Conservation (phyloP, 2,113 vertebrate genomes). For the Felis catus region DNA sequence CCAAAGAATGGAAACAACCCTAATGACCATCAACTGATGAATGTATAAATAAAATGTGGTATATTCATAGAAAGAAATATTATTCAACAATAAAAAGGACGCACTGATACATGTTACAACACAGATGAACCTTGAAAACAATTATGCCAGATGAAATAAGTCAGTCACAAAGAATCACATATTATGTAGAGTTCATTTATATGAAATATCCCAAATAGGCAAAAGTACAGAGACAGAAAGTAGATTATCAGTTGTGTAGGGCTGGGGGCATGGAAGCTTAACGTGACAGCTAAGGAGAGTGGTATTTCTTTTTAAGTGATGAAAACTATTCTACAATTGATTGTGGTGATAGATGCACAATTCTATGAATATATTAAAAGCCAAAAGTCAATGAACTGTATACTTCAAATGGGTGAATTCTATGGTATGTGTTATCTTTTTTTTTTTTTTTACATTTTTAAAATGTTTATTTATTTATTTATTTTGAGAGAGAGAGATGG, state of each 20-base stretch:
- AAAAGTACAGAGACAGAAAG: not conserved
- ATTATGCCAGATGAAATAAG: not conserved
- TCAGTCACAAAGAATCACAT: not conserved
- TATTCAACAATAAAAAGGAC: not conserved
- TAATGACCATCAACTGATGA: not conserved
- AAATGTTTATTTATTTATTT: no score
- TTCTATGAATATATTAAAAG: not conserved
- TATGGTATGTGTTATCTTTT: not conserved
- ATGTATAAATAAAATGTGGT: not conserved
- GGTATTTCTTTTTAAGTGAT: not conserved
- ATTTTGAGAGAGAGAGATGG: not conserved
- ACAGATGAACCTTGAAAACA: not conserved
- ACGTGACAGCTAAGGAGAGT: not conserved
- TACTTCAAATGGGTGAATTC: not conserved
- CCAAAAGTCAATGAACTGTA: not conserved
- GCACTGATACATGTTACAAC: not conserved
- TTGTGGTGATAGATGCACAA: not conserved
- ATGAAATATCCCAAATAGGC: not conserved
- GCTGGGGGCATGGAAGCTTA: not conserved
- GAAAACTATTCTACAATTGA: not conserved
- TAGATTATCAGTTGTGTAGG: not conserved
- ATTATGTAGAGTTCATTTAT: not conserved
- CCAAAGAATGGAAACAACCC: not conserved
- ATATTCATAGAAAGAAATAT: not conserved
- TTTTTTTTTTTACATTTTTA: no score